Evolutionary conservation across 1,140 invertebrate genomes (phyloP).

Genomic region (Saccostrea cuccullata): DNA sequence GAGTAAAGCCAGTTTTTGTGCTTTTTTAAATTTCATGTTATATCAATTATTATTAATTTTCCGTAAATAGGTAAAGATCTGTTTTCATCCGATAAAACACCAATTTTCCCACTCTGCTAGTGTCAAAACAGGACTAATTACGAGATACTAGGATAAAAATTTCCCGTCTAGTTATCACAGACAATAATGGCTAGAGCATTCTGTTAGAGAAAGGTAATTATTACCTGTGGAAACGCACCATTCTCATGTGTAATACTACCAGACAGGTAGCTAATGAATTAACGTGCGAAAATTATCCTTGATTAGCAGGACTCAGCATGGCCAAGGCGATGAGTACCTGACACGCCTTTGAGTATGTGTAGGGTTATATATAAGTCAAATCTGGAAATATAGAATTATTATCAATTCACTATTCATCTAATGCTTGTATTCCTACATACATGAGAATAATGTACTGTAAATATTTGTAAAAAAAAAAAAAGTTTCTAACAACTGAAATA

Average conservation of each 20-base stretch:
- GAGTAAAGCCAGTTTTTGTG: too few species aligned
- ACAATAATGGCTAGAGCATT: neutral
- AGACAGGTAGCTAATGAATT: constrained; percentile 13
- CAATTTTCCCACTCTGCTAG: constrained; percentile 1
- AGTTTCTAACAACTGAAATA: neutral
- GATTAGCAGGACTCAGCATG: neutral
- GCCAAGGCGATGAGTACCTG: neutral
- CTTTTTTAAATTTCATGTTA: too few species aligned
- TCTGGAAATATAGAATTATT: neutral
- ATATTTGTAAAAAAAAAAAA: neutral
- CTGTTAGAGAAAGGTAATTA: neutral
- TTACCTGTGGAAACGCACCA: neutral
- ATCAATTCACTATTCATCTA: neutral
- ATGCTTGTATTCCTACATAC: neutral
- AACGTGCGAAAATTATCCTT: constrained; percentile 2
- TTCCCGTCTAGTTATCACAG: constrained; percentile 19
- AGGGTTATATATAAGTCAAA: neutral
- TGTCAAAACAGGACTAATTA: constrained; percentile 20
- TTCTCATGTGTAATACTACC: neutral
- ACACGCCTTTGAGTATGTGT: neutral
- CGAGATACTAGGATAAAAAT: neutral
- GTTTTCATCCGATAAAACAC: neutral
- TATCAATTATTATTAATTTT: too few species aligned
- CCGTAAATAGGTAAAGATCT: neutral
- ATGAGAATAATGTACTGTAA: too few species aligned